phyloP scores from a whole-genome alignment of 1,140 invertebrate genomes.

The Lordiphosa collinella region DNA sequence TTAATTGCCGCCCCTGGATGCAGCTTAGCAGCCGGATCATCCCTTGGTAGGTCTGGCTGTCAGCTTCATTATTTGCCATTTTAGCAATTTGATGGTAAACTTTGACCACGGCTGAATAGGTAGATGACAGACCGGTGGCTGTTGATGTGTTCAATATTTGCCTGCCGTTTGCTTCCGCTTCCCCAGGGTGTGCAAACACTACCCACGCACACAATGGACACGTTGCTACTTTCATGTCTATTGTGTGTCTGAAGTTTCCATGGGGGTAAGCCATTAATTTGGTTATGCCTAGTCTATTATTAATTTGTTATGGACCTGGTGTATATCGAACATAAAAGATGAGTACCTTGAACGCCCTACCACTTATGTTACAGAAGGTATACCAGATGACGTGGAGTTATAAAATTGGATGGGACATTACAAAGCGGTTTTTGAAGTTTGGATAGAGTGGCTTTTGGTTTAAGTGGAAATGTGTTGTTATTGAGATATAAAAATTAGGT shows the following conservation, averaged over 20 bases:
- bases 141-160: slow-evolving; percentile 44
- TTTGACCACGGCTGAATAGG: slow-evolving; percentile 57
- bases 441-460: too few relatives aligned
- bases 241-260: slow-evolving; percentile 22
- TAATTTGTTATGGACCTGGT: slow-evolving; percentile 60
- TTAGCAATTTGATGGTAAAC: slow-evolving; percentile 76
- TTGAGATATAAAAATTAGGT: too few relatives aligned
- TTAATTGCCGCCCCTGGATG: slow-evolving; percentile 66
- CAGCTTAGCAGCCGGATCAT: slow-evolving; percentile 68
- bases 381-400: too few relatives aligned
- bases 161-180: slow-evolving; percentile 17
- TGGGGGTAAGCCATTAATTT: slow-evolving; percentile 29
- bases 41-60: slow-evolving; percentile 53
- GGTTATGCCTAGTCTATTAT: slow-evolving; percentile 34
- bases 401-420: too few relatives aligned
- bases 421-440: too few relatives aligned
- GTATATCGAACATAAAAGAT: slow-evolving; percentile 41
- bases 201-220: slow-evolving; percentile 27
- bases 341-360: slow-evolving; percentile 49
- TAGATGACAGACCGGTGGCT: slow-evolving; percentile 30
- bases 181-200: slow-evolving; percentile 24
- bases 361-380: too few relatives aligned
- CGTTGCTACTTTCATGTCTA: slow-evolving; percentile 37
- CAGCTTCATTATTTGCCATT: slow-evolving; percentile 77
- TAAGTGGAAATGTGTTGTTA: too few relatives aligned